Base-by-base conservation (phyloP, 2,113 vertebrate species). In the Cavia porcellus region DNA sequence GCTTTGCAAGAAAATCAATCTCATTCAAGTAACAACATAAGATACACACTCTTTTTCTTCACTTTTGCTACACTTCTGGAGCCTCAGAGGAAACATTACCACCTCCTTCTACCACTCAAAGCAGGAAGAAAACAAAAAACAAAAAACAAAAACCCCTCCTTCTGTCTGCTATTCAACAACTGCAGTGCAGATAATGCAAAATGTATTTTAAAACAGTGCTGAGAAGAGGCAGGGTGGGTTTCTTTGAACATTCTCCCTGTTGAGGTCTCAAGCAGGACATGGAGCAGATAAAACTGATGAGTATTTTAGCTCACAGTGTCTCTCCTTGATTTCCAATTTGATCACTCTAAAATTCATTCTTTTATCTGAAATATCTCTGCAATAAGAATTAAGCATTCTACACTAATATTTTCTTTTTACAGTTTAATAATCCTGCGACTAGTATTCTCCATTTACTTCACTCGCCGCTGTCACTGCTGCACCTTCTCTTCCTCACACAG, bases 271-370 rank as follows among this genome's bases (percentile, higher is more conserved):
- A 24, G 89, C 30, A 83, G 38, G 61, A 66, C 4, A 32, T 55
- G 79, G 13, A 66, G n/a, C 7, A 86, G 55, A 89, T 72, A 89
- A 62, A 72, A 90, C 12, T 10, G 6, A 66, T 77, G 47, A 86
- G 0, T 77, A 38, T 79, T 84, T 93, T 86, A 64, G 15, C 19
- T 1, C 35, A 25, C 17, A 45, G 17, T 11, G 14, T 82, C 15
- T 94, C 22, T 82, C 24, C 30, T 94, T 42, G 4, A 50, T 81
- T 95, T 85, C 55, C 30, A 84, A 25, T 45, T 91, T 70, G 82
- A 66, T 38, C 87, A 77, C 38, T 22, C 55, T 35, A 30, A 28
- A 75, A 77, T 15, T 35, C 6, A 91, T 59, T 79, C 5, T 5
- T 95, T 95, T 52, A 38, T 13, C 24, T 74, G 52, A 66, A 42